These are phyloP conservation scores for Hirtodrosophila alboralis DNA, from an alignment of 2,888 invertebrate species.

Conservation along the genomic window DNA sequence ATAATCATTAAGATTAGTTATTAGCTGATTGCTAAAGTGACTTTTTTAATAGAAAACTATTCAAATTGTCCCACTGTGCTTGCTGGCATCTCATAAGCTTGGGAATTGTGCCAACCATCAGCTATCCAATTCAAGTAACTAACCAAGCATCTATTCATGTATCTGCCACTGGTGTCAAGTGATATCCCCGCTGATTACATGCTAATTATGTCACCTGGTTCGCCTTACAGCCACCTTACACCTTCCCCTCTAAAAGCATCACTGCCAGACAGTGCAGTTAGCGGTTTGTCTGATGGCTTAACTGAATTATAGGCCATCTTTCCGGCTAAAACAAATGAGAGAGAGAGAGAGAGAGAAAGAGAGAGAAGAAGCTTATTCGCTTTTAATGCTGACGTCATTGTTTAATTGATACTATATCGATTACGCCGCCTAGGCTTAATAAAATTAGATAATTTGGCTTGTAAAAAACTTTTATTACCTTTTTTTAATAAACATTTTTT, in stretches of 20 bases:
- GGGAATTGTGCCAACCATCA: slow-evolving; percentile 36
- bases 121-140: slow-evolving; percentile 4
- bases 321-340: slow-evolving; percentile 18
- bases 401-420: slow-evolving; percentile 16
- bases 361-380: slow-evolving; percentile 1
- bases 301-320: slow-evolving; percentile 21
- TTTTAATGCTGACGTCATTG: slow-evolving; percentile 37
- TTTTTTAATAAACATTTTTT: too few relatives aligned
- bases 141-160: slow-evolving; percentile 12
- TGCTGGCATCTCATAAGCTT: slow-evolving; percentile 39
- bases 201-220: slow-evolving; percentile 68
- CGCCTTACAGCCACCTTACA: slow-evolving; percentile 15
- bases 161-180: slow-evolving; percentile 37
- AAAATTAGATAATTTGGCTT: slow-evolving; percentile 13
- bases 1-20: too few relatives aligned
- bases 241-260: slow-evolving; percentile 4
- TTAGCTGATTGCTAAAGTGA: too few relatives aligned
- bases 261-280: neutral
- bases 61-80: slow-evolving; percentile 8
- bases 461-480: too few relatives aligned
- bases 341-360: too few relatives aligned
- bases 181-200: slow-evolving; percentile 51
- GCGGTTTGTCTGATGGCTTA: neutral
- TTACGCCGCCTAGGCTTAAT: slow-evolving; percentile 51
- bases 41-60: too few relatives aligned